Evolutionary conservation across 1,140 invertebrate genomes (phyloP), one percentile per base, ranked within the genome.

Genomic region (Agraylea sexmaculata): DNA sequence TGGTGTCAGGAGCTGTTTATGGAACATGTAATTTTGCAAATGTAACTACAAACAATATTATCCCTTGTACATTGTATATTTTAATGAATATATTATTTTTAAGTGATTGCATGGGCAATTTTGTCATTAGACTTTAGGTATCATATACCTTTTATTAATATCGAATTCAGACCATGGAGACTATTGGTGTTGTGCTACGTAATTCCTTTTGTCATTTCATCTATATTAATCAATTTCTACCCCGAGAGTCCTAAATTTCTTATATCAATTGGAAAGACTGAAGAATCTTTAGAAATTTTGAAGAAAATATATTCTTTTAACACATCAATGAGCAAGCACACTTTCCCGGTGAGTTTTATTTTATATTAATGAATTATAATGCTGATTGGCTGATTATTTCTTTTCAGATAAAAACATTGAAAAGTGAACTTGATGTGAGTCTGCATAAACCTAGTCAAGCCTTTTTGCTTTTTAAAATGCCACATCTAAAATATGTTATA

Each of bases 191-290:
- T 69, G 1, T 31, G 68, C 2, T 58, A 72, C n/a, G 61, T 63
- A 0, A 12, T 69, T 0, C 58, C 73, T 2, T 63, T 62, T 18
- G 46, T 73, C n/a, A 20, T 70, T 2, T 60, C 66, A 1, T 53
- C 64, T 0, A 4, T 66, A 0, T 59, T 70, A 11, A 53, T 75
- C 1, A 57, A 69, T 3, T 51, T 59, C 11, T 60, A 71, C 21
- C 74, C 74, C 0, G 81, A 85, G 53, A 83, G 76, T 40, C 81
- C 83, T 0, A 80, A 79, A 52, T 85, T 75, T 53, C 56, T 77
- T 19, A 52, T 79, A 2, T 62, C 69, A 0, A 64, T 68, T 52
- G 73, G 75, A 43, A 60, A 62, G 36, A 51, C 55, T 4, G 54
- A 69, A 0, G 64, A 70, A 45, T 67, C 77, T 2, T 44, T 80